These are phyloP conservation scores for Lucilia sericata DNA, from an alignment of 1,140 invertebrate genomes.

Conservation along the genomic window DNA sequence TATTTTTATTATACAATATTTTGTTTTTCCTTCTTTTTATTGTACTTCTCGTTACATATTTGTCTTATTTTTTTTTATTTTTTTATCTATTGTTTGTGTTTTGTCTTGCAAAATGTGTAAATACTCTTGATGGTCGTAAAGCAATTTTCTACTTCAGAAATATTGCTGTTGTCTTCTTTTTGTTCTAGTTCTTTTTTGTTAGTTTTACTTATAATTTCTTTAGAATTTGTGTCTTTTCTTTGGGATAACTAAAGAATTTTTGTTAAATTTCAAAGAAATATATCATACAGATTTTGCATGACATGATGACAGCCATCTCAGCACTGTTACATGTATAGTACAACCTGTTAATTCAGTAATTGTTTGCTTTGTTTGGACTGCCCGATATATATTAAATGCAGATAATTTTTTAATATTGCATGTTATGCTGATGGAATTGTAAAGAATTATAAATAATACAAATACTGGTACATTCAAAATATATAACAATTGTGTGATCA, in stretches of 20 bases:
- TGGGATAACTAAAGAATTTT: neutral
- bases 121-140: constrained; percentile 32
- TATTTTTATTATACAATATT: neutral
- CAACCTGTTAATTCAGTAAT: constrained; percentile 11
- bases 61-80: constrained; percentile 9
- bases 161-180: constrained; percentile 15
- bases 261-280: neutral
- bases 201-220: neutral
- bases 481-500: too few species aligned
- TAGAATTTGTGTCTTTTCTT: neutral
- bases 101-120: constrained; percentile 21
- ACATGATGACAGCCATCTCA: neutral
- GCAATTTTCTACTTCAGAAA: constrained; percentile 36
- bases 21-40: neutral
- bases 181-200: constrained; percentile 18
- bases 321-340: neutral
- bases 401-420: too few species aligned
- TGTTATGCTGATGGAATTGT: too few species aligned
- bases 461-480: too few species aligned
- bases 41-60: neutral
- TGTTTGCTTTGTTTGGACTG: neutral
- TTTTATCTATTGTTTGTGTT: constrained; percentile 11
- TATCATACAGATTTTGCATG: too few species aligned
- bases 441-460: too few species aligned
- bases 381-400: too few species aligned